Conservation (phyloP, 2,888 invertebrate genomes). For the Priocnemis perturbator region DNA sequence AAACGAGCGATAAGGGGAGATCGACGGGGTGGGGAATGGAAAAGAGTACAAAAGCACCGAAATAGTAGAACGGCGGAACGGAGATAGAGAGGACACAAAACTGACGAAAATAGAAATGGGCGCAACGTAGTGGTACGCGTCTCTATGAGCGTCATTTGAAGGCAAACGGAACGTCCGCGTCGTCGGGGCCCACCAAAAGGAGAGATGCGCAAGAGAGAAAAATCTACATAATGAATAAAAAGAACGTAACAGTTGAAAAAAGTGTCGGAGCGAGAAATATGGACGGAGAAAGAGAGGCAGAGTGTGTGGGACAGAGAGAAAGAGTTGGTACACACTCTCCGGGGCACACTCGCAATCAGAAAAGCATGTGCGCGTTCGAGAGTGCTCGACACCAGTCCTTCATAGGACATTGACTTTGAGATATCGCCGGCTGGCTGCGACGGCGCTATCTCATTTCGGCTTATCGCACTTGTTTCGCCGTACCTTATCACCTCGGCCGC, state of each 20-base stretch:
- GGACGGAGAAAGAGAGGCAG: slow-evolving; percentile 1
- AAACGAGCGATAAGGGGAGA: slow-evolving; percentile 2
- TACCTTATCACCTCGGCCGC: slow-evolving; percentile 63
- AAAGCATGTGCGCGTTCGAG: slow-evolving; percentile 43
- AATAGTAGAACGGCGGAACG: too few relatives aligned
- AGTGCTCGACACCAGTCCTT: slow-evolving; percentile 66
- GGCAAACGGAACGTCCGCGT: too few relatives aligned
- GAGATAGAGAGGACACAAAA: too few relatives aligned
- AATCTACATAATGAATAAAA: too few relatives aligned
- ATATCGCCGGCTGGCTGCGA: slow-evolving; percentile 68
- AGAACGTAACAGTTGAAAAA: too few relatives aligned
- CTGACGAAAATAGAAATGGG: too few relatives aligned
- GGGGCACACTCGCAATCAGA: slow-evolving; percentile 46
- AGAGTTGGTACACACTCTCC: slow-evolving; percentile 12
- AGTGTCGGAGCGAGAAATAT: neutral
- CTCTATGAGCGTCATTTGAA: too few relatives aligned
- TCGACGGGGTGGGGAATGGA: too few relatives aligned
- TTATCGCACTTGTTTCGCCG: slow-evolving; percentile 70
- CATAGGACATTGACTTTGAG: slow-evolving; percentile 76
- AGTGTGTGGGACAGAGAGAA: slow-evolving; percentile 1
- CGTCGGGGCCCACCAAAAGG: too few relatives aligned
- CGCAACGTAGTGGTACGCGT: too few relatives aligned
- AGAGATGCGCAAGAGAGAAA: too few relatives aligned
- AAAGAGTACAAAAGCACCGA: too few relatives aligned
- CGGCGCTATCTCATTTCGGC: slow-evolving; percentile 71